These are phyloP conservation scores for Chiloscyllium punctatum DNA, from an alignment of 2,797 vertebrate species.

Conservation along the genomic window DNA sequence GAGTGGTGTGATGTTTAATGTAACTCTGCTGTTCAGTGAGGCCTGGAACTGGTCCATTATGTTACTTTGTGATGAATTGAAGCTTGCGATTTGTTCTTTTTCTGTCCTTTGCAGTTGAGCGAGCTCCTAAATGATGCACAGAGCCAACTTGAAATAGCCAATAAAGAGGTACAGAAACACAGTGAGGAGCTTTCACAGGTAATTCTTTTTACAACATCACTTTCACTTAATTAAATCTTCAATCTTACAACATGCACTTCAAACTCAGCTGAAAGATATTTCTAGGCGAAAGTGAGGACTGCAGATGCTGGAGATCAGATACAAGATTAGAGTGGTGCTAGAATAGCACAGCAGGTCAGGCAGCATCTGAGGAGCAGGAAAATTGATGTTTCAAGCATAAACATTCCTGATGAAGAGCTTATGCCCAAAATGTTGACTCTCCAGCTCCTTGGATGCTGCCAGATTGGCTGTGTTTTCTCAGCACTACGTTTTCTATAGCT, in stretches of 20 bases:
- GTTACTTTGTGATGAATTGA: not conserved
- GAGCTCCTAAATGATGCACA: slow-evolving; percentile 71
- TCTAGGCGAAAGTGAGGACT: too few species aligned
- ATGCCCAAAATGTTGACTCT: too few species aligned
- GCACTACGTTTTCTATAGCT: too few species aligned
- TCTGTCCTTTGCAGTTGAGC: slow-evolving; percentile 61
- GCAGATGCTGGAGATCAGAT: too few species aligned
- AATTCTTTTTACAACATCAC: not conserved
- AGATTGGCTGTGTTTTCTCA: too few species aligned
- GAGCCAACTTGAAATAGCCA: slow-evolving; percentile 69
- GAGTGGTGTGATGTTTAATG: not conserved
- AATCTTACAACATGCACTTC: not conserved
- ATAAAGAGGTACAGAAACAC: slow-evolving; percentile 73
- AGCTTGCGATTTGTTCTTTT: not conserved
- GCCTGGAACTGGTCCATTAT: not conserved
- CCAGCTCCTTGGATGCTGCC: too few species aligned
- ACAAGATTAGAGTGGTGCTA: too few species aligned
- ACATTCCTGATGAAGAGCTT: too few species aligned
- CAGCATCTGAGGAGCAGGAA: too few species aligned
- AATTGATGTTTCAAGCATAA: too few species aligned
- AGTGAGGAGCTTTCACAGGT: slow-evolving; percentile 78
- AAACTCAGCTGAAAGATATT: not conserved
- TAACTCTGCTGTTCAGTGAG: not conserved
- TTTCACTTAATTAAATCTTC: not conserved
- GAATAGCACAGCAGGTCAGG: too few species aligned